phyloP scores from a whole-genome alignment of 37 sponge, comb jelly and placozoan genomes.

The Eunapius fragilis region DNA sequence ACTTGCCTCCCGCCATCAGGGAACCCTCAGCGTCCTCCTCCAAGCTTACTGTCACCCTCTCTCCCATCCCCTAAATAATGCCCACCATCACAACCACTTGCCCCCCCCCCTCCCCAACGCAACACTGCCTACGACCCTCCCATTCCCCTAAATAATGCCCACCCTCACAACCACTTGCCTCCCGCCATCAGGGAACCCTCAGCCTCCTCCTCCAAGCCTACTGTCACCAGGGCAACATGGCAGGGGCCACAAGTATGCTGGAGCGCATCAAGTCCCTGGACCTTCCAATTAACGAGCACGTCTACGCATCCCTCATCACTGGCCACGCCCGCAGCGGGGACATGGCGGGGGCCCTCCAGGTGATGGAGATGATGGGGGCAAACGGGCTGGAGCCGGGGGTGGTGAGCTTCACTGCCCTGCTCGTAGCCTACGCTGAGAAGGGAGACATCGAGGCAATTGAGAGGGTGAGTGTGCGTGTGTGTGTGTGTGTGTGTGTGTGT shows the following conservation, averaged over 20 bases:
- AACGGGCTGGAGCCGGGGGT: conserved; percentile 11
- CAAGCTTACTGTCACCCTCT: no score
- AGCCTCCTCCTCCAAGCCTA: conserved; percentile 12
- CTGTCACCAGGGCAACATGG: conserved; percentile 42
- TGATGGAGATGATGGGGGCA: conserved; percentile 19
- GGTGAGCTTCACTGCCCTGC: conserved; percentile 30
- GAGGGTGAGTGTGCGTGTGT: background rate
- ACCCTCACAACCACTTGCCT: background rate
- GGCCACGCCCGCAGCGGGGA: conserved; percentile 43
- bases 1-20: no score
- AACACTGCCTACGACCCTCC: no score
- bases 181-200: conserved; percentile 51
- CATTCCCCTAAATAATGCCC: no score
- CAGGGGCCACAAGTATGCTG: conserved; percentile 29
- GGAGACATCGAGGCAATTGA: conserved; percentile 26
- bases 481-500: background rate
- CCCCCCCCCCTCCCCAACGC: no score
- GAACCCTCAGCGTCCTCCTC: conserved; percentile 14
- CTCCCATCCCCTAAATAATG: no score
- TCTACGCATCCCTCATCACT: conserved; percentile 30
- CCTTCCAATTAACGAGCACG: conserved; percentile 39
- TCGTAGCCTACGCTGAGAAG: conserved; percentile 47
- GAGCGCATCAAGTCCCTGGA: conserved; percentile 39
- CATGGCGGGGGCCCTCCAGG: conserved; percentile 17
- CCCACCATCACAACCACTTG: no score